These are phyloP conservation scores for Actenoides hombroni DNA, from an alignment of 2,113 vertebrate genomes.

Conservation along the genomic window DNA sequence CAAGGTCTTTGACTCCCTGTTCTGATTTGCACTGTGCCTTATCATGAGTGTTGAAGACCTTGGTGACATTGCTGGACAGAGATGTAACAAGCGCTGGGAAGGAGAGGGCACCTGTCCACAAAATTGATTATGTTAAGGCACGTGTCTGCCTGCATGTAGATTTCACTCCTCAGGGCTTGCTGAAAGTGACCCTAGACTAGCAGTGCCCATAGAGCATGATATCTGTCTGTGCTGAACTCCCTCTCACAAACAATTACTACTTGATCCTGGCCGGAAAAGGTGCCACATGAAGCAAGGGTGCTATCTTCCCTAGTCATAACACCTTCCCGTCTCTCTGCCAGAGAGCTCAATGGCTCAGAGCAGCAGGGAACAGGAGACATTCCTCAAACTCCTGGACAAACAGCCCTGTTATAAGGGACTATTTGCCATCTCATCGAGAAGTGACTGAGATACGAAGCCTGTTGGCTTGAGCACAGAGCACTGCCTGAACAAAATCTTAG, in stretches of 20 bases:
- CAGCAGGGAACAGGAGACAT: background rate
- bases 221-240: background rate
- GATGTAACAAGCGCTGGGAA: background rate
- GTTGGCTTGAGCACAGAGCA: background rate
- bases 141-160: background rate
- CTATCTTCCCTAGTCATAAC: background rate
- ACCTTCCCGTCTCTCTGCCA: background rate
- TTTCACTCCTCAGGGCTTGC: background rate
- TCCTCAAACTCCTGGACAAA: background rate
- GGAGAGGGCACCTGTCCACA: background rate
- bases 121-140: background rate
- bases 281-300: background rate
- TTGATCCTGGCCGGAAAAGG: background rate
- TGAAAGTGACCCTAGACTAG: background rate
- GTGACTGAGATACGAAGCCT: background rate
- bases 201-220: fast-evolving
- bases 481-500: background rate
- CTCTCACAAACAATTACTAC: background rate
- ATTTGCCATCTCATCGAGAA: background rate
- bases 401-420: background rate
- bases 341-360: background rate
- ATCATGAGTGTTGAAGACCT: background rate
- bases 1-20: slow-evolving; percentile 12
- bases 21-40: background rate
- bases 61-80: slow-evolving; percentile 1